Percentiles rank a stretch among this genome's conserved stretches.
These are phyloP conservation scores for Anneissia japonica DNA, from an alignment of 35 echinoderm and acorn worm genomes.

Conservation along the genomic window DNA sequence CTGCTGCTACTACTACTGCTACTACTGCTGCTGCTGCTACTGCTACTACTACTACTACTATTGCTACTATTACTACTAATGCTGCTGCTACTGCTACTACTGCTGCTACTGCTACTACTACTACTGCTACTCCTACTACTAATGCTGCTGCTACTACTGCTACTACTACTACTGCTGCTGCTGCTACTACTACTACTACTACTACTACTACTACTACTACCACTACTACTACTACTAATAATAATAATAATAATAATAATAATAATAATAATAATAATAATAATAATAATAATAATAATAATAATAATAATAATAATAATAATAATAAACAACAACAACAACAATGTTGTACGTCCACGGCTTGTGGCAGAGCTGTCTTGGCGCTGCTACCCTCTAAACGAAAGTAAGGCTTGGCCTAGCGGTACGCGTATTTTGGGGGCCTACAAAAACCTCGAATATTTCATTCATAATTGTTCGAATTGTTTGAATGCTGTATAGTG, in stretches of 20 bases:
- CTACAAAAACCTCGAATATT: too few relatives aligned
- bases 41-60: neutral
- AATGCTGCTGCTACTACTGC: neutral
- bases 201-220: neutral
- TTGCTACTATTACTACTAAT: neutral
- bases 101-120: neutral
- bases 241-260: neutral
- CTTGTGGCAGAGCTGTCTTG: too few relatives aligned
- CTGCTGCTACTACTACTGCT: neutral
- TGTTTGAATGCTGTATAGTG: too few relatives aligned
- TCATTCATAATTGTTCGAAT: too few relatives aligned
- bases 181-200: neutral
- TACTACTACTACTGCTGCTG: neutral
- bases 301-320: slow-evolving; percentile 14
- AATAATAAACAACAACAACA: slow-evolving; percentile 29
- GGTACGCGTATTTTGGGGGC: too few relatives aligned
- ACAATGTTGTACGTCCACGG: too few relatives aligned
- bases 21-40: neutral
- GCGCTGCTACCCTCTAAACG: too few relatives aligned
- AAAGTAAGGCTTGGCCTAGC: too few relatives aligned
- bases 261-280: neutral
- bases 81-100: neutral
- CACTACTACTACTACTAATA: neutral
- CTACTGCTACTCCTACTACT: neutral
- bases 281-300: neutral